phyloP scores from a whole-genome alignment of 2,797 vertebrate genomes.

The Cossypha polioptera region DNA sequence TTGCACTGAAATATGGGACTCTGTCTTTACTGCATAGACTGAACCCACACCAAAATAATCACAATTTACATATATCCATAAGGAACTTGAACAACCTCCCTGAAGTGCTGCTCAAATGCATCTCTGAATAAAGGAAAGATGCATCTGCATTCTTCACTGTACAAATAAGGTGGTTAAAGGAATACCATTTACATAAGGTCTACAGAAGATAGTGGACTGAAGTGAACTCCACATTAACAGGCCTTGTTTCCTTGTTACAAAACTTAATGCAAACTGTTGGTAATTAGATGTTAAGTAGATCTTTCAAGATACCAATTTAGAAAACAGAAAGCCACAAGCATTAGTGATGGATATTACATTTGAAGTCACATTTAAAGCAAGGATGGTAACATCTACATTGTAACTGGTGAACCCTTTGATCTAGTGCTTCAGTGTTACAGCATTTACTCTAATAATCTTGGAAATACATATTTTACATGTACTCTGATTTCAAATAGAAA shows the following conservation, averaged over 20 bases:
- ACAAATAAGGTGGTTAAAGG: not conserved
- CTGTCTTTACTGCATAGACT: not conserved
- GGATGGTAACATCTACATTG: not conserved
- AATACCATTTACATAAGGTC: not conserved
- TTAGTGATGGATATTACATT: not conserved
- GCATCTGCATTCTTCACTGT: not conserved
- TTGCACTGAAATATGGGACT: not conserved
- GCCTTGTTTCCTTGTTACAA: not conserved
- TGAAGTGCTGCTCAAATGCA: not conserved
- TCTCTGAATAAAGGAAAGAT: not conserved
- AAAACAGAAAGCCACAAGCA: not conserved
- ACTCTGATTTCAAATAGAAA: not conserved
- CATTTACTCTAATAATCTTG: not conserved
- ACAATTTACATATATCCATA: not conserved
- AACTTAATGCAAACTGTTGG: not conserved
- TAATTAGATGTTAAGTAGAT: not conserved
- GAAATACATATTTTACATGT: not conserved
- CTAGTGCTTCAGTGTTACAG: not conserved
- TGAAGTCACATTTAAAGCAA: not conserved
- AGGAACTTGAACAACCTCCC: not conserved
- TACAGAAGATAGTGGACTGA: not conserved
- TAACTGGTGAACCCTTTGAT: not conserved
- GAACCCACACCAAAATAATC: not conserved
- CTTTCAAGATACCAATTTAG: not conserved
- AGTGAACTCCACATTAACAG: not conserved